Conservation (phyloP, 2,113 vertebrate species). For the Sialia sialis region DNA sequence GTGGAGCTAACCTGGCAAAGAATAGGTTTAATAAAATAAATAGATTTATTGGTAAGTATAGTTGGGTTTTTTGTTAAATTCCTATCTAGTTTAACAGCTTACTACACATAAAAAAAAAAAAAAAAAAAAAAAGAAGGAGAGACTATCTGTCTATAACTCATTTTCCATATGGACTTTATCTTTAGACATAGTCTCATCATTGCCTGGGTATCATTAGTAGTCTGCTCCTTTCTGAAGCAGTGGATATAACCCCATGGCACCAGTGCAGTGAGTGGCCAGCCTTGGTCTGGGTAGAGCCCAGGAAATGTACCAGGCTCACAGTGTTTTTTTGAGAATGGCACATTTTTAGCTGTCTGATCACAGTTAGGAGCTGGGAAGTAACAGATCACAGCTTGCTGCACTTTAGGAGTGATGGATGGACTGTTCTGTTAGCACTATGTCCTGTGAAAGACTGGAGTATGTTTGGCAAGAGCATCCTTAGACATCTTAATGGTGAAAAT, state of each 20-base stretch:
- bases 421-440: neutral
- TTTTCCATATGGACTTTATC: neutral
- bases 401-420: neutral
- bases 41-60: neutral
- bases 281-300: neutral
- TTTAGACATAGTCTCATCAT: neutral
- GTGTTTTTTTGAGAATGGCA: neutral
- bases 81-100: neutral
- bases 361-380: neutral
- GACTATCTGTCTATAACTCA: neutral
- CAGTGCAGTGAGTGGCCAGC: neutral
- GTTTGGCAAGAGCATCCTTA: constrained; percentile 11
- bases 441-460: neutral
- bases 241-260: neutral
- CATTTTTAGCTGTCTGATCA: neutral
- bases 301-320: neutral
- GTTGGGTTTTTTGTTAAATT: neutral
- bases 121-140: neutral
- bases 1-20: constrained; percentile 7
- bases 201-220: neutral
- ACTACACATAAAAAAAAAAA: neutral
- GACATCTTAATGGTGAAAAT: neutral
- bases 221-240: neutral
- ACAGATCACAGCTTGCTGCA: neutral
- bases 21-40: constrained; percentile 13